Evolutionary conservation across 2,888 invertebrate species (phyloP), one percentile per base, ranked within the genome.

Genomic region (Pachydiplax longipennis): DNA sequence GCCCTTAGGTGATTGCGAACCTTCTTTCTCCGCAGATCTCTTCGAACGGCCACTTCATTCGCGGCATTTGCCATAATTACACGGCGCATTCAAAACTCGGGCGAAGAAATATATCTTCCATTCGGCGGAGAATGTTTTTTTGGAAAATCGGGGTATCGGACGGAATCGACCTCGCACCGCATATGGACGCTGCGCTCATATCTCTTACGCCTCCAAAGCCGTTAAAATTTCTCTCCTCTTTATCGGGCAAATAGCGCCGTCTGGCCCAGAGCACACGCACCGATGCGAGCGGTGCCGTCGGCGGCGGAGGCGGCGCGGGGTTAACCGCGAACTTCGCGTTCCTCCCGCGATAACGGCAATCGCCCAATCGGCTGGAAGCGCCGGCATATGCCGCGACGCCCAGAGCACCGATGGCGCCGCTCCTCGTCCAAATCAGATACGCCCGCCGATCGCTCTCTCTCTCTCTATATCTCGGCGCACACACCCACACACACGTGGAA

Each of bases 281-380:
- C 83, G 31, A 25, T 25, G 15, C 12, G 82, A 2, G 53, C 25
- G 25, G 31, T 31, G 83, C 83, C 83, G 25, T 37, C 83, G 25
- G 22, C 37, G 12, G 18, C 87, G 87, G 37, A 58, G 87, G 37
- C 61, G 87, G 87, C 58, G 83, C 37, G 37, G 61, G 37, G 87
- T 37, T 58, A 61, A 35, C 87, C 35, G 37, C 61, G 87, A 87
- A 37, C 83, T 83, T 61, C 12, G n/a, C 81, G 87, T 37, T n/a
- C 61, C 83, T 61, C 61, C 87, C 87, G 87, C 87, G 87, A 87
- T 87, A 87, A 87, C 87, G 87, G 87, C 87, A 87, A 87, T 87
- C 87, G 87, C n/a, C 87, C 87, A 87, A 87, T 87, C 87, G 87
- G 87, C 87, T 87, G 87, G 87, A 87, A 87, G 87, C 87, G 87